phyloP scores from a whole-genome alignment of 2,113 vertebrate genomes.

The Cervus canadensis region DNA sequence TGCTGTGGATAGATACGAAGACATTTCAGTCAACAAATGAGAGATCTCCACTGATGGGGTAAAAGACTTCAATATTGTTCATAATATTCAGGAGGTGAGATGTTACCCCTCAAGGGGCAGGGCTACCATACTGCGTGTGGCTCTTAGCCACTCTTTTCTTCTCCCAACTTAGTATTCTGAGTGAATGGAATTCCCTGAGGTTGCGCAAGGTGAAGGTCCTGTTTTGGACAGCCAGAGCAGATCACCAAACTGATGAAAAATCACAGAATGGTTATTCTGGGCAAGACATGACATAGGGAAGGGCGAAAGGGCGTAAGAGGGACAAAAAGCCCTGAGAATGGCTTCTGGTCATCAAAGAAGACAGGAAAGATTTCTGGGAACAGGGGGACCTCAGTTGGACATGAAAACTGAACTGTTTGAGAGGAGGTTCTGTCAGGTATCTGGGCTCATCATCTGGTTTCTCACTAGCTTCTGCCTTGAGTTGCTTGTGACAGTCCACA shows the following conservation, averaged over 20 bases:
- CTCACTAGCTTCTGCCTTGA: not conserved
- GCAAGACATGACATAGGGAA: not conserved
- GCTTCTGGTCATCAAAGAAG: not conserved
- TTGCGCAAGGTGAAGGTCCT: not conserved
- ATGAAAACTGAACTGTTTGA: not conserved
- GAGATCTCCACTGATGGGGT: not conserved
- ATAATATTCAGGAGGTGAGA: not conserved
- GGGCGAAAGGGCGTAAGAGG: rapidly evolving
- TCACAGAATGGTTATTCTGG: not conserved
- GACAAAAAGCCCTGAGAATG: not conserved
- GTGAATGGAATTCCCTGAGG: not conserved
- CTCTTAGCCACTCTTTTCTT: not conserved
- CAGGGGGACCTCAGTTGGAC: not conserved
- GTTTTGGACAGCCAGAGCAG: not conserved
- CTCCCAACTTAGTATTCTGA: not conserved
- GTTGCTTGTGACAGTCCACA: not conserved
- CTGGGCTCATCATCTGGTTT: not conserved
- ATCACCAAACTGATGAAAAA: not conserved
- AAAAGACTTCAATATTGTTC: not conserved
- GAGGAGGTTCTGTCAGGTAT: not conserved
- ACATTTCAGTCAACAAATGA: not conserved
- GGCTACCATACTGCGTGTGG: not conserved
- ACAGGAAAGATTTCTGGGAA: not conserved
- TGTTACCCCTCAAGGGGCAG: not conserved
- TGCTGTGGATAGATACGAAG: not conserved